These are phyloP conservation scores for Halictus ligatus DNA, from an alignment of 2,888 invertebrate genomes.

Conservation along the genomic window DNA sequence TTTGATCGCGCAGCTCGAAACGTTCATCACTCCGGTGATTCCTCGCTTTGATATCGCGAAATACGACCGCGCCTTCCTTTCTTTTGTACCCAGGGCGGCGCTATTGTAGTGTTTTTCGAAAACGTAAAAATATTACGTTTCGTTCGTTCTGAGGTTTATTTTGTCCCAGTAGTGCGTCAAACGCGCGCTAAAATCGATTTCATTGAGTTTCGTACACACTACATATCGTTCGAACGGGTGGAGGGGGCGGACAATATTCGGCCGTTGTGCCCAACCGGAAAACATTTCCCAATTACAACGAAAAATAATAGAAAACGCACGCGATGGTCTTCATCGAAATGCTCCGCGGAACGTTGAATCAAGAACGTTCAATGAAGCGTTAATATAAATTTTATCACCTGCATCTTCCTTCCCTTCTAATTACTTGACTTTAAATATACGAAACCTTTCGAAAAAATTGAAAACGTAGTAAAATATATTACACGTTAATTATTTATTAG, in stretches of 20 bases:
- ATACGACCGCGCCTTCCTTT: slow-evolving; percentile 17
- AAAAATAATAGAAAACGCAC: background rate
- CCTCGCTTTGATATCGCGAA: slow-evolving; percentile 26
- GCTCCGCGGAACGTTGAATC: background rate
- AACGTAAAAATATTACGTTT: slow-evolving; percentile 34
- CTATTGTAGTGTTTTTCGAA: slow-evolving; percentile 28
- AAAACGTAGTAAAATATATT: too few relatives aligned
- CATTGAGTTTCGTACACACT: slow-evolving; percentile 10
- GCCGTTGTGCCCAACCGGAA: background rate
- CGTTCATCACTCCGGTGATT: slow-evolving; percentile 20
- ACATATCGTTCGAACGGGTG: background rate
- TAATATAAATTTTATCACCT: too few relatives aligned
- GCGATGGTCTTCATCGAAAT: background rate
- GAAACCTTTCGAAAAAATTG: too few relatives aligned
- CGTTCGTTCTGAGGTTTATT: slow-evolving; percentile 24
- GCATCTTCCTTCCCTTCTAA: too few relatives aligned
- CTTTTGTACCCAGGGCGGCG: slow-evolving; percentile 2
- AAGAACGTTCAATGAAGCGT: background rate
- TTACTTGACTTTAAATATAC: too few relatives aligned
- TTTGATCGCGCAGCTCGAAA: slow-evolving; percentile 13
- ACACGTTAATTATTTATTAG: too few relatives aligned
- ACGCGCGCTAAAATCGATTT: slow-evolving; percentile 29
- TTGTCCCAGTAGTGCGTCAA: slow-evolving; percentile 8
- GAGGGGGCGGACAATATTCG: background rate
- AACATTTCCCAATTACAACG: background rate